Evolutionary conservation across 2,888 invertebrate genomes (phyloP), one percentile per base, ranked within the genome.

Genomic region (Oxycera nigricornis): DNA sequence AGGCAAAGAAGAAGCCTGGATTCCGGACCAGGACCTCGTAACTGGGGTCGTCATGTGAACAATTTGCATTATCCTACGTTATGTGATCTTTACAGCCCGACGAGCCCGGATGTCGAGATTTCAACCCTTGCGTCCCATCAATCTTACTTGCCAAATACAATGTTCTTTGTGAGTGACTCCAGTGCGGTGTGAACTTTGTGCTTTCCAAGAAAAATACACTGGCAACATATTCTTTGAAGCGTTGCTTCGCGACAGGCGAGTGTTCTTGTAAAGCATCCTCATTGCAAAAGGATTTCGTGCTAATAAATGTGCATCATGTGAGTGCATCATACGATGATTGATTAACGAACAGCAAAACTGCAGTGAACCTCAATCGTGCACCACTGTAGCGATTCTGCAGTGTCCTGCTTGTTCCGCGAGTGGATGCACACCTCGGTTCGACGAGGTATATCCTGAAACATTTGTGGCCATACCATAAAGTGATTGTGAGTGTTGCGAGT

Each of bases 1-100:
- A 59, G 59, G 59, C 14, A 14, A 59, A n/a, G 59, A 4, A 28
- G n/a, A 30, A 28, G 59, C 59, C 59, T 59, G 28, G 59, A 59
- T 59, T 35, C 28, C 22, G 31, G 62, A 39, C 62, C 62, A 35
- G 35, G 17, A 62, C 39, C 20, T 62, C 30, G 39, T 4, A 20
- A 26, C 62, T 39, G 17, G 62, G 62, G 20, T 22, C 62, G 31
- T 62, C 17, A 62, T 39, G 62, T 62, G 62, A 62, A 39, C 39
- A 31, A 11, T 62, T 22, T 22, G 62, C 20, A 39, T 3, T n/a
- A 62, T 62, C 28, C 39, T 26, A 20, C 39, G 62, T 62, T 62
- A 7, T 20, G 62, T 26, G 62, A 35, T 39, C 22, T 22, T 14
- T 11, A 62, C 11, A 35, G 39, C 14, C 62, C 62, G 11, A 22